Conservation (phyloP, 2,888 invertebrate genomes). For the Pedicia rivosa region DNA sequence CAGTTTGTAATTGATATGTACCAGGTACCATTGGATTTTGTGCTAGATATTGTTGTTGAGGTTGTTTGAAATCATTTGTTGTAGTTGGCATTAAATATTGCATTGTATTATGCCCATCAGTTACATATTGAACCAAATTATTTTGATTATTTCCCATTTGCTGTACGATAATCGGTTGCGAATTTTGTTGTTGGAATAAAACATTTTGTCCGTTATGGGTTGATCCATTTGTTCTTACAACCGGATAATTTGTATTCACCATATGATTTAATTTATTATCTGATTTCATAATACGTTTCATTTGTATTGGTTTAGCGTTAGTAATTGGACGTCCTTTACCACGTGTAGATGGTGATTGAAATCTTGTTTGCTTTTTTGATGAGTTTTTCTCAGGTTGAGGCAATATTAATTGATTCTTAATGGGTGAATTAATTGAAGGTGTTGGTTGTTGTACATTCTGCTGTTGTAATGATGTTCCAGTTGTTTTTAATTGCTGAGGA, state of each 20-base stretch:
- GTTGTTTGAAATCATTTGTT: conserved; percentile 37
- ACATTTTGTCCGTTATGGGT: not conserved
- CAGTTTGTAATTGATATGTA: conserved; percentile 43
- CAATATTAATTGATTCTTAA: conserved; percentile 34
- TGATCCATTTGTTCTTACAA: conserved; percentile 15
- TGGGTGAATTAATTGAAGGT: conserved; percentile 34
- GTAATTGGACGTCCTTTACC: conserved; percentile 13
- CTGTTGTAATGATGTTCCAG: conserved; percentile 7
- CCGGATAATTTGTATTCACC: conserved; percentile 29
- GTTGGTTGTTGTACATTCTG: conserved; percentile 23
- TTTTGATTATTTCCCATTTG: conserved; percentile 32
- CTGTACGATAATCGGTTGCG: conserved; percentile 51
- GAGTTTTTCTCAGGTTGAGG: conserved; percentile 33
- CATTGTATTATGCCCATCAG: conserved; percentile 34
- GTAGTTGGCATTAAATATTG: conserved; percentile 64
- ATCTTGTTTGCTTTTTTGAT: conserved; percentile 32
- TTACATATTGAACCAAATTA: conserved; percentile 33
- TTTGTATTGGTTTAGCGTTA: conserved; percentile 18
- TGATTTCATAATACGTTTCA: conserved; percentile 18
- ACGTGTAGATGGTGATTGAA: conserved; percentile 10
- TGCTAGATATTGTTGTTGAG: conserved; percentile 37
- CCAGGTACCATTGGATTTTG: conserved; percentile 39
- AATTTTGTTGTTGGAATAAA: conserved; percentile 37
- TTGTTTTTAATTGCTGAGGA: conserved; percentile 11
- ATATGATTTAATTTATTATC: not conserved